These are phyloP conservation scores for Malthinus flaveolus DNA, from an alignment of 2,888 invertebrate species.

Conservation along the genomic window DNA sequence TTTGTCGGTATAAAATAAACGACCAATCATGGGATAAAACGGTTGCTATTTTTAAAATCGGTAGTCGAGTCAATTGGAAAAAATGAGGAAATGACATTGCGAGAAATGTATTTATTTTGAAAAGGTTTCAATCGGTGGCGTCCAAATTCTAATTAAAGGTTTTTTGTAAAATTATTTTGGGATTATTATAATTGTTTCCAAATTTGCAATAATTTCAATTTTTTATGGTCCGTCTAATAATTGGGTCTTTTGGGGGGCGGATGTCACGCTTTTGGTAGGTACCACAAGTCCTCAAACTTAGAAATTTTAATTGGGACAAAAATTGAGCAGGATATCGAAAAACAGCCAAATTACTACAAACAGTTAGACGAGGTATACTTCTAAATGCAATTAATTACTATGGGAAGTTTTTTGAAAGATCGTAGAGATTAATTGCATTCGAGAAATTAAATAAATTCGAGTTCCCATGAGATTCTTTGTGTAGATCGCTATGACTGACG, in stretches of 20 bases:
- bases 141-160: too few species aligned
- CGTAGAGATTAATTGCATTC: constrained; percentile 24
- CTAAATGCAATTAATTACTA: constrained; percentile 25
- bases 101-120: not conserved
- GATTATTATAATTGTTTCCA: too few species aligned
- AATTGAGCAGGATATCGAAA: not conserved
- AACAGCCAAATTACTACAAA: not conserved
- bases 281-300: too few species aligned
- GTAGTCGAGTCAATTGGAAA: not conserved
- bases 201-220: too few species aligned
- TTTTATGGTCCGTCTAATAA: too few species aligned
- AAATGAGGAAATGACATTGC: constrained; percentile 11
- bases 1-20: constrained; percentile 20
- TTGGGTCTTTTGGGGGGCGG: too few species aligned
- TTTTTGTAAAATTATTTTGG: too few species aligned
- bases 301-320: not conserved
- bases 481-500: constrained; percentile 25
- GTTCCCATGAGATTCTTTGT: constrained; percentile 30
- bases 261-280: too few species aligned
- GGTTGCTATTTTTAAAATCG: not conserved
- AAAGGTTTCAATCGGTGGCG: too few species aligned
- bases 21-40: constrained; percentile 12
- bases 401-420: constrained; percentile 18
- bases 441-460: constrained; percentile 17
- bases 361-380: constrained; percentile 2